Evolutionary conservation across 2,888 invertebrate genomes (phyloP), one percentile per base, ranked within the genome.

Genomic region (Trachelus iudaicus): DNA sequence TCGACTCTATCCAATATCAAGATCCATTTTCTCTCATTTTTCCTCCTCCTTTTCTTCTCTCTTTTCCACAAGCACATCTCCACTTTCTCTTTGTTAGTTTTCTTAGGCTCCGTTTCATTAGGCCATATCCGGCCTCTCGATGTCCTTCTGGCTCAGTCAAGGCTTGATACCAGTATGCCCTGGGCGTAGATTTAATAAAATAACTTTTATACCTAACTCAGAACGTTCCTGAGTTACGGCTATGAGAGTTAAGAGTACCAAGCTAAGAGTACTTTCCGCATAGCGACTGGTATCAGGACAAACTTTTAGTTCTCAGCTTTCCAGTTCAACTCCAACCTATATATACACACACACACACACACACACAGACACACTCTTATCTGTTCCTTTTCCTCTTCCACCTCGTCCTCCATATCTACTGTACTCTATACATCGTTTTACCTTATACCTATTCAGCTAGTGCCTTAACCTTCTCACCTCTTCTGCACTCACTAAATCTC

Each of bases 261-360:
- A 56, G 56, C 56, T 56, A 56, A 56, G 79, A 76, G 82, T 79
- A 81, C 84, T 83, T 82, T 85, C 81, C 80, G 79, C 83, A 78
- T 81, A 76, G 79, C 82, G 81, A 85, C 87, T 86, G 88, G 87
- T 87, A 87, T 86, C 86, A 84, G 82, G 83, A 82, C 82, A 85
- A 88, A 87, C 86, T 87, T 87, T 86, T 84, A 86, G 84, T 85
- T 87, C 83, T 82, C 81, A 81, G 85, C 84, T 85, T 85, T 85
- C 82, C 83, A 82, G 81, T 85, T 84, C 85, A 84, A 85, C 84
- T 83, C 83, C 79, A 76, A 79, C 2, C 56, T 23, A 23, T 40
- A 15, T 40, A 56, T 40, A 40, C 23, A 56, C 9, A 56, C 1
- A 56, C 1, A 56, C 15, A 40, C 23, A 56, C 9, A 56, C 1